Evolutionary conservation across 2,888 invertebrate species (phyloP).

Genomic region (Stenolophus ochropezus): DNA sequence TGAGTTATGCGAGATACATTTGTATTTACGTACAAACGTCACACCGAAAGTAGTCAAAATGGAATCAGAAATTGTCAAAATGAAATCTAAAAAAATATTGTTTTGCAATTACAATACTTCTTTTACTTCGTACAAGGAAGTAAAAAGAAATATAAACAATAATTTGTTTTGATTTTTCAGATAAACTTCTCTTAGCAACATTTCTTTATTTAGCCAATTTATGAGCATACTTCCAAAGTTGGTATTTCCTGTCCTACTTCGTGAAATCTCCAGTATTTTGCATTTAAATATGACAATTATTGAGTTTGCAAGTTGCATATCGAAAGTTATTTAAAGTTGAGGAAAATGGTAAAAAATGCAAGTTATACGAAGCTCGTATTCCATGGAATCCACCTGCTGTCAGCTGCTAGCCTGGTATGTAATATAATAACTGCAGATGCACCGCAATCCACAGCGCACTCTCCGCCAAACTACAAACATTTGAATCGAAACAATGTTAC

Average conservation of each 20-base stretch:
- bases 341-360: background rate
- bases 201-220: too few relatives aligned
- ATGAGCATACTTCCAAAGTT: too few relatives aligned
- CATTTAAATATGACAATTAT: background rate
- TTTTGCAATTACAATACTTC: too few relatives aligned
- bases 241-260: background rate
- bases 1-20: too few relatives aligned
- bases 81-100: too few relatives aligned
- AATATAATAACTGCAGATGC: background rate
- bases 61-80: too few relatives aligned
- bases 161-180: too few relatives aligned
- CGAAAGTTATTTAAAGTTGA: background rate
- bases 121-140: too few relatives aligned
- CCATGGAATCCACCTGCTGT: background rate
- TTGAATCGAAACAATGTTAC: slow-evolving; percentile 59
- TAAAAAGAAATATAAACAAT: too few relatives aligned
- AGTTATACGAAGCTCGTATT: background rate
- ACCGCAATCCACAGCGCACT: background rate
- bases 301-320: background rate
- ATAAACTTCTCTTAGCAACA: too few relatives aligned
- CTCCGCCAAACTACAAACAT: slow-evolving; percentile 34
- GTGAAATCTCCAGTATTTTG: background rate
- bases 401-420: background rate
- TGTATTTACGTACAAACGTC: too few relatives aligned
- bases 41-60: too few relatives aligned